A percentile compares a stretch with the other conserved stretches of the same genome.
phyloP scores from a whole-genome alignment of 2,888 invertebrate species.

The Lasioglossum malachurum region DNA sequence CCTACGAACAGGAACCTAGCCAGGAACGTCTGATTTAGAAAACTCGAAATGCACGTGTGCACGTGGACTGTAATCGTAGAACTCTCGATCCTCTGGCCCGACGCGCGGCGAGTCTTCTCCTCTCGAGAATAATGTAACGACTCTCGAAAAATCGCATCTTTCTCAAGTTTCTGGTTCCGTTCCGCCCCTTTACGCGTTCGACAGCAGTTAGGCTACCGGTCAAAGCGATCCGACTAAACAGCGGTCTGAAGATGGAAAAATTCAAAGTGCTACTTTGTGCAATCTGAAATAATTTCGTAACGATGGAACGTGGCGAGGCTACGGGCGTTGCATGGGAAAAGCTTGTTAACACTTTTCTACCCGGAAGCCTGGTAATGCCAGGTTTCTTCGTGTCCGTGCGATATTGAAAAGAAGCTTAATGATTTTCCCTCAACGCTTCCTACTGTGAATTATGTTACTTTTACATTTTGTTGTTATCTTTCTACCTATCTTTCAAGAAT shows the following conservation, averaged over 20 bases:
- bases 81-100: conserved; percentile 49
- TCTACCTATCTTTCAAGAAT: not conserved
- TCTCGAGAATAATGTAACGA: conserved; percentile 35
- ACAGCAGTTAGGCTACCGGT: not conserved
- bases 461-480: not conserved
- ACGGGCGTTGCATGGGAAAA: not conserved
- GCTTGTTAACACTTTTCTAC: not conserved
- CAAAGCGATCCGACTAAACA: conserved; percentile 12
- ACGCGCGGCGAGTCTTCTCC: conserved; percentile 29
- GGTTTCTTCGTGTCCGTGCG: not conserved
- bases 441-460: not conserved
- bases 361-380: not conserved
- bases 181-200: not conserved
- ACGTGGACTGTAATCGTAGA: conserved; percentile 53
- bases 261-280: not conserved
- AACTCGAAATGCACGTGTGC: conserved; percentile 50
- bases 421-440: not conserved
- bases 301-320: not conserved
- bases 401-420: not conserved
- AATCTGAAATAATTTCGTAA: not conserved
- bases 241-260: not conserved
- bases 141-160: conserved; percentile 13
- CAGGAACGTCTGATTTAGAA: conserved; percentile 64
- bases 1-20: conserved; percentile 27
- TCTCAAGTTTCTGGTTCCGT: not conserved